A percentile compares a stretch with the other conserved stretches of the same genome.
These are phyloP conservation scores for Gorsachius magnificus DNA, from an alignment of 2,797 vertebrate species.

Conservation along the genomic window DNA sequence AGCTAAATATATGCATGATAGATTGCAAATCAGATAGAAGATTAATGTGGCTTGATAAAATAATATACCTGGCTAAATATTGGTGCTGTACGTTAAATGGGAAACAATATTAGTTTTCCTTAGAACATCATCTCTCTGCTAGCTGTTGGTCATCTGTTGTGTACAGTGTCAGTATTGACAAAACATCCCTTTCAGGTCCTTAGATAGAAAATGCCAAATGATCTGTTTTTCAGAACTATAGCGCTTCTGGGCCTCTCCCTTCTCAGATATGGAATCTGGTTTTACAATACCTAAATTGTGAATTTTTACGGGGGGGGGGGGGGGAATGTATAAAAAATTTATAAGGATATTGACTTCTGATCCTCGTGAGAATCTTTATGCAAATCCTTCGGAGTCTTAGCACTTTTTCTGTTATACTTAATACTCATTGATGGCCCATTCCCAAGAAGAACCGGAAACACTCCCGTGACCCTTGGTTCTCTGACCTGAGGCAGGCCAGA, in stretches of 20 bases:
- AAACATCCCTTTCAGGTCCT: background rate
- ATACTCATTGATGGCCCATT: background rate
- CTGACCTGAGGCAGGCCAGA: background rate
- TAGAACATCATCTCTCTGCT: background rate
- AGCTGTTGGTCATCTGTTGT: background rate
- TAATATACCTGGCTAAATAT: background rate
- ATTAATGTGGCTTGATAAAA: background rate
- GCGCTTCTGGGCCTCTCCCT: background rate
- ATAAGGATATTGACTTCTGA: background rate
- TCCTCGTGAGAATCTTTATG: background rate
- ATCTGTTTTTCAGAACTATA: background rate
- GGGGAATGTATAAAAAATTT: background rate
- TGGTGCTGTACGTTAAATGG: background rate
- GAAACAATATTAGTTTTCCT: background rate
- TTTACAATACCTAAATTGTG: background rate
- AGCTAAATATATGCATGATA: background rate
- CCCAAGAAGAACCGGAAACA: background rate
- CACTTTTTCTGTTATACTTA: background rate
- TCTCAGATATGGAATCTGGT: background rate
- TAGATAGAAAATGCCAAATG: background rate
- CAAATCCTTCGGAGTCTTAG: background rate
- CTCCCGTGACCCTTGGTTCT: rapidly evolving
- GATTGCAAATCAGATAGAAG: background rate
- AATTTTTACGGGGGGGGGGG: background rate
- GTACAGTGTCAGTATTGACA: background rate